These are phyloP conservation scores for Synanthedon vespiformis DNA, from an alignment of 2,888 invertebrate genomes.

Conservation along the genomic window DNA sequence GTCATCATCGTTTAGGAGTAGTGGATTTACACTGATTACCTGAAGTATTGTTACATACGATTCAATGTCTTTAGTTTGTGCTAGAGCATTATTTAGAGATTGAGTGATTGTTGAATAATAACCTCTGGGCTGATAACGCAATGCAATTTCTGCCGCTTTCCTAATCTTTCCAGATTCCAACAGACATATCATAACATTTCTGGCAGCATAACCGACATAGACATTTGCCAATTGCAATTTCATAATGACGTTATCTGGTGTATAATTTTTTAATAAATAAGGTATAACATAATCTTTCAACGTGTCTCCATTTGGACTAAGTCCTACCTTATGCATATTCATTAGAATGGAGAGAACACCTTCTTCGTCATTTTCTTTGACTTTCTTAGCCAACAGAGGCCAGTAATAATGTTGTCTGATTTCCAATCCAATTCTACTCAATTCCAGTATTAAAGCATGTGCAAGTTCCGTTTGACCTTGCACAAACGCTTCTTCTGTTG, in stretches of 20 bases:
- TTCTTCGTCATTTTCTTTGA: slow-evolving; percentile 69
- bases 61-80: slow-evolving; percentile 71
- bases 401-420: slow-evolving; percentile 87
- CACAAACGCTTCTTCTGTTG: slow-evolving; percentile 73
- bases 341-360: slow-evolving; percentile 73
- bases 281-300: slow-evolving; percentile 83
- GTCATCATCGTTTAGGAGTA: slow-evolving; percentile 26
- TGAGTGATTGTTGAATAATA: slow-evolving; percentile 63
- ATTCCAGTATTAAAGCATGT: slow-evolving; percentile 72
- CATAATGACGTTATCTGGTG: slow-evolving; percentile 70
- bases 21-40: slow-evolving; percentile 32
- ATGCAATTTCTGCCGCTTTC: slow-evolving; percentile 75
- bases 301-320: slow-evolving; percentile 74
- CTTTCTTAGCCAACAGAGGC: slow-evolving; percentile 79
- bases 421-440: slow-evolving; percentile 72
- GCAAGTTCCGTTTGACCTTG: slow-evolving; percentile 71
- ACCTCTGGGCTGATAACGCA: slow-evolving; percentile 71
- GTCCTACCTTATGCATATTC: slow-evolving; percentile 72
- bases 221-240: slow-evolving; percentile 74
- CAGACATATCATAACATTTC: slow-evolving; percentile 72
- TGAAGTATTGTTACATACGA: slow-evolving; percentile 74
- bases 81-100: slow-evolving; percentile 69
- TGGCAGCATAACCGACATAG: slow-evolving; percentile 62
- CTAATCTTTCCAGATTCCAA: slow-evolving; percentile 67
- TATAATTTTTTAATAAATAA: slow-evolving; percentile 67